These are phyloP conservation scores for Novumbra hubbsi DNA, from an alignment of 2,797 vertebrate genomes.

Conservation along the genomic window DNA sequence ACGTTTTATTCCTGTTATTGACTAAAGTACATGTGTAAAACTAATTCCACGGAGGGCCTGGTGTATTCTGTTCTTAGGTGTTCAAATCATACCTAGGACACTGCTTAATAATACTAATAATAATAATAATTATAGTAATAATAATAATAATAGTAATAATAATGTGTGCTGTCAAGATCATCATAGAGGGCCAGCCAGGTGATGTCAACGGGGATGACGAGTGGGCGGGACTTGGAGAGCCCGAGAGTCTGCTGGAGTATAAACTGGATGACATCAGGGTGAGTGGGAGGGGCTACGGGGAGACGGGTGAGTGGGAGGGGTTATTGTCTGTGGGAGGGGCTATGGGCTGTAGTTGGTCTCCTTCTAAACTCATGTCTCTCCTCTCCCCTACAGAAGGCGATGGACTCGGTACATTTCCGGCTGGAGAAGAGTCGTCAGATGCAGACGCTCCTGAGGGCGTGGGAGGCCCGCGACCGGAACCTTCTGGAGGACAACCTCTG, in stretches of 20 bases:
- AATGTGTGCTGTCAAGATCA: conserved; percentile 47
- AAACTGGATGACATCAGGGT: conserved; percentile 85
- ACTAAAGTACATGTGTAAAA: too few relatives aligned
- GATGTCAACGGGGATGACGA: conserved; percentile 48
- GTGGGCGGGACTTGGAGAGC: conserved; percentile 62
- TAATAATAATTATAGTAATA: too few relatives aligned
- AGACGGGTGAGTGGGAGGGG: not conserved
- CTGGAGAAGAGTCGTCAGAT: conserved; percentile 80
- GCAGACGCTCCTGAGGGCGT: conserved; percentile 75
- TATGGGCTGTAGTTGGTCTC: not conserved
- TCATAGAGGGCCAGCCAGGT: conserved; percentile 62
- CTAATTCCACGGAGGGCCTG: too few relatives aligned
- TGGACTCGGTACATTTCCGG: conserved; percentile 72
- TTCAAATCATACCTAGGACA: too few relatives aligned
- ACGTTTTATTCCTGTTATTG: not conserved
- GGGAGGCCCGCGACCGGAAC: conserved; percentile 84
- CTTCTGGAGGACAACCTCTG: conserved; percentile 86
- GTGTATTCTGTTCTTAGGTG: too few relatives aligned
- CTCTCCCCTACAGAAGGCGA: conserved; percentile 62
- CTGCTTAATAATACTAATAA: too few relatives aligned
- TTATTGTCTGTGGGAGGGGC: not conserved
- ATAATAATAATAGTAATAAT: too few relatives aligned
- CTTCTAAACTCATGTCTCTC: not conserved
- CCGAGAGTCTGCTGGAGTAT: conserved; percentile 75
- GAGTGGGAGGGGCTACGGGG: conserved; percentile 6